Evolutionary conservation across 2,797 vertebrate genomes (phyloP).

Genomic region (Rhadinocentrus ornatus): DNA sequence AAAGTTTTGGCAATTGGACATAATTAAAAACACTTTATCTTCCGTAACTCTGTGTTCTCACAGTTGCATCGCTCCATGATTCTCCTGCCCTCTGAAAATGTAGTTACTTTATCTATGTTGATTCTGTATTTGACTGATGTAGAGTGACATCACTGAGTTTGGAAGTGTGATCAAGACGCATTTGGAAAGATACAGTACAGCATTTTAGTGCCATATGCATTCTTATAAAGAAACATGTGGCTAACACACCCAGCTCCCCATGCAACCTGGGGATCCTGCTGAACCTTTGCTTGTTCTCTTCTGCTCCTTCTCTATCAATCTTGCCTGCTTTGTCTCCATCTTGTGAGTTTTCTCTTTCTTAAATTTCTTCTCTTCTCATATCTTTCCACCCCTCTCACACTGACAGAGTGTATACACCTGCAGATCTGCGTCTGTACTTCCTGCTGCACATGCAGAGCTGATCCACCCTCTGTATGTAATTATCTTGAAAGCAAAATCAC

Average conservation of each 20-base stretch:
- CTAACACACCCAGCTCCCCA: slow-evolving; percentile 76
- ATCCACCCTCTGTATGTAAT: slow-evolving; percentile 38
- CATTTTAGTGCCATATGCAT: slow-evolving; percentile 47
- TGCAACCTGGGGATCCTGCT: slow-evolving; percentile 81
- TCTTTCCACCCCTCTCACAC: slow-evolving; percentile 4
- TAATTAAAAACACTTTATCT: slow-evolving; percentile 66
- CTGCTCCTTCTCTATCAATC: slow-evolving; percentile 11
- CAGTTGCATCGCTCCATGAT: slow-evolving; percentile 27
- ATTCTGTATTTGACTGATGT: slow-evolving; percentile 56
- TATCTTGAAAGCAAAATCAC: slow-evolving; percentile 35
- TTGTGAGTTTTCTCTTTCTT: slow-evolving; percentile 13
- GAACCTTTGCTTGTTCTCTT: slow-evolving; percentile 57
- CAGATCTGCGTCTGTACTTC: slow-evolving; percentile 60
- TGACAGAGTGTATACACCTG: slow-evolving; percentile 16
- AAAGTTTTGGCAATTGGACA: slow-evolving; percentile 42
- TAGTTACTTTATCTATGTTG: slow-evolving; percentile 41
- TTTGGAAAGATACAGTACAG: slow-evolving; percentile 58
- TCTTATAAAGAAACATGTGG: slow-evolving; percentile 66
- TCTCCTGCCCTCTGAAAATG: slow-evolving; percentile 29
- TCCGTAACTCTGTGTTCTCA: slow-evolving; percentile 38
- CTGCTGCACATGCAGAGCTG: slow-evolving; percentile 26
- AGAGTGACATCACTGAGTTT: slow-evolving; percentile 63
- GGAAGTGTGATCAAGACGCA: slow-evolving; percentile 53
- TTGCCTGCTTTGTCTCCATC: slow-evolving; percentile 20
- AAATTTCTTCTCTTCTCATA: slow-evolving; percentile 21